Conservation (phyloP, 2,888 invertebrate species). For the Rhyacophila evoluta region DNA sequence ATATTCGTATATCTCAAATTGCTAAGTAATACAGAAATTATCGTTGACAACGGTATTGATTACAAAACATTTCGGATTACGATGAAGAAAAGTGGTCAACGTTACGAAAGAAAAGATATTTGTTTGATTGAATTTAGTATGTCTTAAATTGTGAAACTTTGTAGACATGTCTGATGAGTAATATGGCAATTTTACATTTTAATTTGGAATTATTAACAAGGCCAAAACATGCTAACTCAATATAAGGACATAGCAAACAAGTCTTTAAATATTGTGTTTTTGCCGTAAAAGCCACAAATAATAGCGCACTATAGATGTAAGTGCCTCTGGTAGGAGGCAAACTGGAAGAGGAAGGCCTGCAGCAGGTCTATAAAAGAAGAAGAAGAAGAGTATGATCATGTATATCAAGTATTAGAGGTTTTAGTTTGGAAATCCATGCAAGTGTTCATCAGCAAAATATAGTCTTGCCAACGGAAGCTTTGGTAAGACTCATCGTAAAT, state of each 20-base stretch:
- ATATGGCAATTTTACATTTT: background rate
- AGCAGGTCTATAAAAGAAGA: slow-evolving; percentile 22
- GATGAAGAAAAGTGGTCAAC: too few relatives aligned
- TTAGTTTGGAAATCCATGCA: slow-evolving; percentile 7
- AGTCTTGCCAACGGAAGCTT: too few relatives aligned
- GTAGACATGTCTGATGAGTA: background rate
- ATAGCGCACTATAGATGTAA: background rate
- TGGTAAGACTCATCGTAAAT: too few relatives aligned
- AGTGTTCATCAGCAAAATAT: slow-evolving; percentile 19
- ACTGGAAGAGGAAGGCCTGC: slow-evolving; percentile 24
- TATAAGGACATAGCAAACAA: background rate
- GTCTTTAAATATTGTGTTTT: background rate
- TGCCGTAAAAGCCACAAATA: slow-evolving; percentile 1
- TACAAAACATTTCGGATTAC: too few relatives aligned
- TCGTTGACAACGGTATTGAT: too few relatives aligned
- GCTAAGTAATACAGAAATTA: too few relatives aligned
- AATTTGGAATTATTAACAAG: background rate
- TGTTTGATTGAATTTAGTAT: background rate
- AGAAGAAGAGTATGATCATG: slow-evolving; percentile 17
- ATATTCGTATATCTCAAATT: too few relatives aligned
- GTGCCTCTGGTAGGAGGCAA: background rate
- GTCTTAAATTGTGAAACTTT: background rate
- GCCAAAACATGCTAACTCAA: slow-evolving; percentile 11
- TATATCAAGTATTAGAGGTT: slow-evolving; percentile 10
- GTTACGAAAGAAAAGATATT: too few relatives aligned